These are phyloP conservation scores for Adoxophyes honmai DNA, from an alignment of 1,140 invertebrate species.

Conservation along the genomic window DNA sequence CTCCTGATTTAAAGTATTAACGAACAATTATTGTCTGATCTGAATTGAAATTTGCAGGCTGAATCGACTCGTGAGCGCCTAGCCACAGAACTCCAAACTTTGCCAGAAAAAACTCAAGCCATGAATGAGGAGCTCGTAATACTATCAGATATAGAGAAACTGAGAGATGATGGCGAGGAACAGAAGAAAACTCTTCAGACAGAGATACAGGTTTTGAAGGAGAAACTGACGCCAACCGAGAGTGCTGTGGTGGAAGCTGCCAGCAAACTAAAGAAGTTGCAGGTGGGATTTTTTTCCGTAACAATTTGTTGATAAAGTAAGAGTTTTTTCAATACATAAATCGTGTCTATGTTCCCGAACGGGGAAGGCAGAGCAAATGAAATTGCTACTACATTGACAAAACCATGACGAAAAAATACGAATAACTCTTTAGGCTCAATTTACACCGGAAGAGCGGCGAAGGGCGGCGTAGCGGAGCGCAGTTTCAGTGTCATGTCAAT, in stretches of 20 bases:
- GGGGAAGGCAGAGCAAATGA: no score
- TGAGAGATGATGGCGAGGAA: slow-evolving; percentile 66
- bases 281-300: slow-evolving; percentile 49
- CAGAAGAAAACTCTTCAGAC: slow-evolving; percentile 54
- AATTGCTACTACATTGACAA: no score
- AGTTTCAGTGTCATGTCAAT: no score
- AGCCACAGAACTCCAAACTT: slow-evolving; percentile 62
- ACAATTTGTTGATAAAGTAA: no score
- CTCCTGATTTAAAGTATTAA: no score
- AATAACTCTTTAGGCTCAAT: no score
- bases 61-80: slow-evolving; percentile 67
- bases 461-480: no score
- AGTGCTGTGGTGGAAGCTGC: slow-evolving; percentile 55
- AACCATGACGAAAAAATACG: no score
- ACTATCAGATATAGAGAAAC: slow-evolving; percentile 68
- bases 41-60: slow-evolving; percentile 48
- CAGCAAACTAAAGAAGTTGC: slow-evolving; percentile 57
- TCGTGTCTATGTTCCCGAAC: no score
- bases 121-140: slow-evolving; percentile 71
- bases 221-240: slow-evolving; percentile 55
- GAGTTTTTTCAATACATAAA: no score
- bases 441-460: no score
- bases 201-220: slow-evolving; percentile 51
- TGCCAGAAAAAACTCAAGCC: slow-evolving; percentile 67
- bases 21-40: no score